Evolutionary conservation across 1,140 invertebrate genomes (phyloP).

Genomic region (Solenopsis invicta): DNA sequence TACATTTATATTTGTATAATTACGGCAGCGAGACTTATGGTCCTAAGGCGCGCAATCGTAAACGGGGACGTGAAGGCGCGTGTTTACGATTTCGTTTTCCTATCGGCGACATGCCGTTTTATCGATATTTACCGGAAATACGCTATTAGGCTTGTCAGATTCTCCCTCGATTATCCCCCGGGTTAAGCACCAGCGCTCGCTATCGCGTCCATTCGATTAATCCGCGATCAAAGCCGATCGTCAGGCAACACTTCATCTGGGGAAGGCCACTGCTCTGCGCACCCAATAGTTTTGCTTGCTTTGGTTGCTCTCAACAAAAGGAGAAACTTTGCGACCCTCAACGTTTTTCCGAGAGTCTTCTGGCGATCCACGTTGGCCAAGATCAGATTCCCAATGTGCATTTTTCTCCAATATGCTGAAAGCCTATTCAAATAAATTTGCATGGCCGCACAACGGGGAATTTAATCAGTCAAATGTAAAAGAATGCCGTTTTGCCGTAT

Average conservation of each 20-base stretch:
- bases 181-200: background rate
- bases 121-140: constrained; percentile 32
- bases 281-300: background rate
- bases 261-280: background rate
- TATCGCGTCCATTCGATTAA: constrained; percentile 44
- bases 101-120: constrained; percentile 34
- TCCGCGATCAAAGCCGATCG: constrained; percentile 1
- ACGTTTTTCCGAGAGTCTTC: background rate
- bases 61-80: constrained; percentile 29
- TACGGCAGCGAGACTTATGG: constrained; percentile 17
- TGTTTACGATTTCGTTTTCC: constrained; percentile 50
- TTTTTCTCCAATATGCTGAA: background rate
- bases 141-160: constrained; percentile 26
- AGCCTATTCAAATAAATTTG: background rate
- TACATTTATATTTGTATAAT: constrained; percentile 43
- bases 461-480: background rate
- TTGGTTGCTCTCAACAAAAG: background rate
- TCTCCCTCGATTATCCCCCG: constrained; percentile 9
- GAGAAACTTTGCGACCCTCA: background rate
- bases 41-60: constrained; percentile 21
- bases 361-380: background rate
- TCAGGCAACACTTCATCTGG: constrained; percentile 1
- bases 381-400: too few species aligned
- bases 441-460: background rate
- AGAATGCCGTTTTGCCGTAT: background rate